Percentiles rank a stretch among this genome's conserved stretches.
phyloP scores from a whole-genome alignment of 2,797 vertebrate species.

The Furcifer pardalis region DNA sequence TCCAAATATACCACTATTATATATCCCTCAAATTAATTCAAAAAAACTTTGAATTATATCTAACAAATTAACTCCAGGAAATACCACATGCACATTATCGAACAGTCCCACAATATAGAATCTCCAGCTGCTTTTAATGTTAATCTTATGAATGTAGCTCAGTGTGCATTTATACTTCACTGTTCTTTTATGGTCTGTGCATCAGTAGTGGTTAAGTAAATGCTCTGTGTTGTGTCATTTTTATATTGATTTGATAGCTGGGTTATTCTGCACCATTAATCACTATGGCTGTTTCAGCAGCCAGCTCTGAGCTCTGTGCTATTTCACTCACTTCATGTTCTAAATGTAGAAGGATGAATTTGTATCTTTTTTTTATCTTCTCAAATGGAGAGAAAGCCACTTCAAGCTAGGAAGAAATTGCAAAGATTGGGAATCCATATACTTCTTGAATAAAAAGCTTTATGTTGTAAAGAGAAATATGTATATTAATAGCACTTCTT shows the following conservation, averaged over 20 bases:
- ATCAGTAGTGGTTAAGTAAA: constrained; percentile 55
- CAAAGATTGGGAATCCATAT: neutral
- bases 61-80: constrained; percentile 12
- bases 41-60: constrained; percentile 34
- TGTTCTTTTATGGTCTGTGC: constrained; percentile 35
- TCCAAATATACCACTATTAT: neutral
- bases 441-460: neutral
- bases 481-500: too few species aligned
- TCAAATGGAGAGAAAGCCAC: neutral
- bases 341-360: neutral
- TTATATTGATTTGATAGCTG: constrained; percentile 49
- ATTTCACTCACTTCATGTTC: constrained; percentile 34
- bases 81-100: too few species aligned
- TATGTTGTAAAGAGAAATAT: neutral
- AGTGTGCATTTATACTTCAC: constrained; percentile 51
- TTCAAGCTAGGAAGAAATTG: constrained; percentile 9
- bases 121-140: constrained; percentile 46
- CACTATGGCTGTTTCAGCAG: constrained; percentile 33
- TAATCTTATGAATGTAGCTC: constrained; percentile 44
- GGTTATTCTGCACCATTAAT: constrained; percentile 58
- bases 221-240: constrained; percentile 54
- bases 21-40: neutral
- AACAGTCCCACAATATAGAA: constrained; percentile 21
- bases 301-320: constrained; percentile 33
- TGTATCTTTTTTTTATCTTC: neutral